These are phyloP conservation scores for Dolomedes plantarius DNA, from an alignment of 2,888 invertebrate genomes.

Conservation along the genomic window DNA sequence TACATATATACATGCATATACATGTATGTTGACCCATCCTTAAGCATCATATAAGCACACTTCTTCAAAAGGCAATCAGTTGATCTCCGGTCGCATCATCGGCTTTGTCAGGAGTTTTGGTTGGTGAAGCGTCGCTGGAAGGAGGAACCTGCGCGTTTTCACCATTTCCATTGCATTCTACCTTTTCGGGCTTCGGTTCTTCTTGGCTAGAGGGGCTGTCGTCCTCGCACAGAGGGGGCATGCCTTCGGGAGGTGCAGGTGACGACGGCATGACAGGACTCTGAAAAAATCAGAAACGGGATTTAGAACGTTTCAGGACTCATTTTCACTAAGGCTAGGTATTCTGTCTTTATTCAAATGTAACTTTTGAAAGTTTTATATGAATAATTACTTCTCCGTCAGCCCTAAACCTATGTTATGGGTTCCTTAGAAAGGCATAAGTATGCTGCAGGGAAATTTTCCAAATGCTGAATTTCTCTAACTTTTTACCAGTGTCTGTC, in stretches of 20 bases:
- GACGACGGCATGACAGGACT: slow-evolving; percentile 83
- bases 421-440: too few relatives aligned
- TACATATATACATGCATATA: slow-evolving; percentile 3
- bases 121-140: slow-evolving; percentile 15
- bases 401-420: too few relatives aligned
- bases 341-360: too few relatives aligned
- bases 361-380: too few relatives aligned
- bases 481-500: too few relatives aligned
- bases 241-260: slow-evolving; percentile 83
- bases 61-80: slow-evolving; percentile 7
- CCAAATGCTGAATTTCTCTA: too few relatives aligned
- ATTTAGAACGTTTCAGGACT: too few relatives aligned
- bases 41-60: slow-evolving; percentile 16
- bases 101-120: neutral
- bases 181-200: slow-evolving; percentile 10
- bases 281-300: slow-evolving; percentile 78
- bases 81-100: neutral
- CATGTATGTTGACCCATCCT: neutral
- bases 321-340: too few relatives aligned
- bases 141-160: neutral
- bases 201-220: slow-evolving; percentile 42
- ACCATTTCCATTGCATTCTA: slow-evolving; percentile 8
- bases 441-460: too few relatives aligned
- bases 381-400: too few relatives aligned
- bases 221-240: slow-evolving; percentile 59